Base-by-base conservation (phyloP, 2,797 vertebrate genomes). In the Spatula clypeata region DNA sequence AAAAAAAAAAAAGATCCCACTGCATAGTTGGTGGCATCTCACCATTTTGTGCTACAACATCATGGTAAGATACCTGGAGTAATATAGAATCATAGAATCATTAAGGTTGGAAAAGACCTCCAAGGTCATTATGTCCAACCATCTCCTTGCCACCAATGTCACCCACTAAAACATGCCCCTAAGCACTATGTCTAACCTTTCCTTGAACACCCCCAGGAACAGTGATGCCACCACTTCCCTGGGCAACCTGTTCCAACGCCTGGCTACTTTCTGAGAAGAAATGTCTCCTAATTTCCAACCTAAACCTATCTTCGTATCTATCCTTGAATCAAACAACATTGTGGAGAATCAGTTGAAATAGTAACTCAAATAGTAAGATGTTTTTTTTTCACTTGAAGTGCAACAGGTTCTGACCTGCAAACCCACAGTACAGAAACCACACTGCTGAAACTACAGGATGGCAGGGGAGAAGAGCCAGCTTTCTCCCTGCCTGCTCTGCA, bases 351-450 rank as follows among this genome's bases (percentile, higher is more conserved):
- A 66, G 75, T 69, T 40, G 57, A 42, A 62, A 31, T 5, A 42
- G 70, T 69, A 94, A 49, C 60, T 62, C 32, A 17, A 69, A 11
- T 6, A 75, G 71, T 53, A 65, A 62, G 20, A 62, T 74, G 94
- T 95, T 70, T 80, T 45, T 42, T 95, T 96, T 72, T 80, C 24
- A 26, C 24, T 60, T 79, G 31, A 14, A 13, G 5, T 66, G 17
- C 57, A 73, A 82, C 31, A 51, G 20, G 54, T 94, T 95, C 74
- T 65, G 81, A 21, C 34, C 76, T 95, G 82, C 73, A 93, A 85
- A 62, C 9, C 34, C 85, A 42, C 1, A 3, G 27, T 60, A 61
- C 73, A 86, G 57, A 83, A 57, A 74, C 47, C 47, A 49, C 47
- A 49, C 60, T 88, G 65, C 8, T 85, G 67, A 93, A 84, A 62